phyloP scores from a whole-genome alignment of 2,113 vertebrate species.

The Cavia porcellus region DNA sequence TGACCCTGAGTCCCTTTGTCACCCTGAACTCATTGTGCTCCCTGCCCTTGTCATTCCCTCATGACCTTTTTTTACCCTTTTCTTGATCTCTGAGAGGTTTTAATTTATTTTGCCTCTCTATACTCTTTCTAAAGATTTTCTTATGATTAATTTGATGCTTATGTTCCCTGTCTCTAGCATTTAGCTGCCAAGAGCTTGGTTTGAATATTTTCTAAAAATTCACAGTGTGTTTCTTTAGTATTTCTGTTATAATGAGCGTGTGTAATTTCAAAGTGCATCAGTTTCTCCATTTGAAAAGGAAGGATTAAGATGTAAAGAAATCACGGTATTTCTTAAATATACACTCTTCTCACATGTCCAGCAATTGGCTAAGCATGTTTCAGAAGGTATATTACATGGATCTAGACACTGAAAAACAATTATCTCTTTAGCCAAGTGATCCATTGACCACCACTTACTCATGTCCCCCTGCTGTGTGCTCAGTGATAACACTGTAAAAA shows the following conservation, averaged over 20 bases:
- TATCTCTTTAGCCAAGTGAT: not conserved
- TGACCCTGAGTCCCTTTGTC: not conserved
- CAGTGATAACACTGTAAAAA: not conserved
- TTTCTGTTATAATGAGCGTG: not conserved
- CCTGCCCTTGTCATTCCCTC: not conserved
- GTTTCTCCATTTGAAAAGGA: not conserved
- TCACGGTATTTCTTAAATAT: not conserved
- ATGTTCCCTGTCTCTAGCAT: not conserved
- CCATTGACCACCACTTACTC: not conserved
- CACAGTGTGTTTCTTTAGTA: not conserved
- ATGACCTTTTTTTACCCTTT: not conserved
- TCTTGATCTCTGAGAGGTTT: rapidly evolving
- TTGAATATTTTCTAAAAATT: not conserved
- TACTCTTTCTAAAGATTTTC: not conserved
- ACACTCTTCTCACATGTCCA: not conserved
- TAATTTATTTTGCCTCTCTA: not conserved
- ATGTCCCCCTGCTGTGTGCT: not conserved
- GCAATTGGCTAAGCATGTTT: not conserved
- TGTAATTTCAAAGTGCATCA: not conserved
- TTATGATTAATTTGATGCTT: not conserved
- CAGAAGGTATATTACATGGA: not conserved
- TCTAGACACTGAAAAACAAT: not conserved
- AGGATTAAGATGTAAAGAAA: not conserved
- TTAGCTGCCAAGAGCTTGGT: not conserved
- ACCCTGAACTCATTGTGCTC: no score